Evolutionary conservation across 2,888 invertebrate species (phyloP).

Genomic region (Thymelicus sylvestris): DNA sequence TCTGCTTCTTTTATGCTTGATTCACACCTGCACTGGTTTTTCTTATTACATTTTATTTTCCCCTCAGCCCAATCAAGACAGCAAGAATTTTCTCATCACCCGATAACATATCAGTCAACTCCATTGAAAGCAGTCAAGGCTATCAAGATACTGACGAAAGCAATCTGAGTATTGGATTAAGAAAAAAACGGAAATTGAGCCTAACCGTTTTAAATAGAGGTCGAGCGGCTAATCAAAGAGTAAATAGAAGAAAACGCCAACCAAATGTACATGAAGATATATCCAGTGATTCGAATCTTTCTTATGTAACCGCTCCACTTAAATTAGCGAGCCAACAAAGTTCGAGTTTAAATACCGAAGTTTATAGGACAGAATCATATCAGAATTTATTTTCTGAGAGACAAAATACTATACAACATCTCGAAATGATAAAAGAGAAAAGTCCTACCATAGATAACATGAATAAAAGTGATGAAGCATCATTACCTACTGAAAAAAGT

Average conservation of each 20-base stretch:
- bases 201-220: slow-evolving; percentile 30
- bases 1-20: slow-evolving; percentile 38
- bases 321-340: slow-evolving; percentile 47
- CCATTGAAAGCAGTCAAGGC: slow-evolving; percentile 68
- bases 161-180: slow-evolving; percentile 48
- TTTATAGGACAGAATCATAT: slow-evolving; percentile 70
- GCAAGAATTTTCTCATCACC: slow-evolving; percentile 50
- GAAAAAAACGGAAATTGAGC: slow-evolving; percentile 55
- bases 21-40: neutral
- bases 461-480: slow-evolving; percentile 20
- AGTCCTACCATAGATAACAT: slow-evolving; percentile 42
- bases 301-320: slow-evolving; percentile 48
- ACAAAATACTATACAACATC: slow-evolving; percentile 42
- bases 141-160: slow-evolving; percentile 71
- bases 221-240: neutral
- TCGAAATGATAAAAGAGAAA: slow-evolving; percentile 62
- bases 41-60: slow-evolving; percentile 47
- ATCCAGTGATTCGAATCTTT: slow-evolving; percentile 59
- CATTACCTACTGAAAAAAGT: slow-evolving; percentile 19
- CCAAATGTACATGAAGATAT: slow-evolving; percentile 48
- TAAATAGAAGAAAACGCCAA: neutral
- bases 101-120: slow-evolving; percentile 48
- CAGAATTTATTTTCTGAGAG: slow-evolving; percentile 58
- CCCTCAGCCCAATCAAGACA: slow-evolving; percentile 53
- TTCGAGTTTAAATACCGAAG: slow-evolving; percentile 55